Conservation (phyloP, 2,888 invertebrate genomes). For the Argyra leucocephala region DNA sequence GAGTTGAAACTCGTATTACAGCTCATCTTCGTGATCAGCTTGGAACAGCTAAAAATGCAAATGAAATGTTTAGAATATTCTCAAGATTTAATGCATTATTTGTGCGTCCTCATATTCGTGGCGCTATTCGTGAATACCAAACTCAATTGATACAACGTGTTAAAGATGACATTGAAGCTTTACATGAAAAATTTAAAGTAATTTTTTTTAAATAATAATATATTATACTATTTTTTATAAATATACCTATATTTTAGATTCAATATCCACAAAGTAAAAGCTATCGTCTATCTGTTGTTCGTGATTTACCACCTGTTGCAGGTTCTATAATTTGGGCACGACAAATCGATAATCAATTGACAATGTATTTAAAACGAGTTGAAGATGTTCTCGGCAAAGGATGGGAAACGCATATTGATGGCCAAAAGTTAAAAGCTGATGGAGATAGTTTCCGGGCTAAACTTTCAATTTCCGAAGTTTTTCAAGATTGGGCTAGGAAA, state of each 20-base stretch:
- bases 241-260: constrained; percentile 48
- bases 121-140: constrained; percentile 98
- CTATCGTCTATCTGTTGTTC: constrained; percentile 77
- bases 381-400: constrained; percentile 97
- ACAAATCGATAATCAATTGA: constrained; percentile 94
- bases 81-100: constrained; percentile 98
- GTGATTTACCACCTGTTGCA: constrained; percentile 93
- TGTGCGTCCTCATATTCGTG: constrained; percentile 95
- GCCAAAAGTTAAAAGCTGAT: constrained; percentile 92
- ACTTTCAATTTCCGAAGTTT: constrained; percentile 92
- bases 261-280: constrained; percentile 94
- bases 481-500: constrained; percentile 95
- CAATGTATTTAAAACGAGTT: constrained; percentile 89
- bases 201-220: constrained; percentile 9
- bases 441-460: constrained; percentile 96
- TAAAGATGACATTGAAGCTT: constrained; percentile 94
- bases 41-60: constrained; percentile 97
- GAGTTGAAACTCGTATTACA: constrained; percentile 96
- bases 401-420: constrained; percentile 99
- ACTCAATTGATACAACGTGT: constrained; percentile 97
- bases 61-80: constrained; percentile 99
- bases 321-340: constrained; percentile 99
- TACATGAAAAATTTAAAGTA: constrained; percentile 97
- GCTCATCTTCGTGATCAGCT: constrained; percentile 94
- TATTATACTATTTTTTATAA: constrained; percentile 11